A percentile compares a stretch with the other conserved stretches of the same genome.
These are phyloP conservation scores for Andinoacara biseriatus DNA, from an alignment of 2,113 vertebrate genomes.

Conservation along the genomic window DNA sequence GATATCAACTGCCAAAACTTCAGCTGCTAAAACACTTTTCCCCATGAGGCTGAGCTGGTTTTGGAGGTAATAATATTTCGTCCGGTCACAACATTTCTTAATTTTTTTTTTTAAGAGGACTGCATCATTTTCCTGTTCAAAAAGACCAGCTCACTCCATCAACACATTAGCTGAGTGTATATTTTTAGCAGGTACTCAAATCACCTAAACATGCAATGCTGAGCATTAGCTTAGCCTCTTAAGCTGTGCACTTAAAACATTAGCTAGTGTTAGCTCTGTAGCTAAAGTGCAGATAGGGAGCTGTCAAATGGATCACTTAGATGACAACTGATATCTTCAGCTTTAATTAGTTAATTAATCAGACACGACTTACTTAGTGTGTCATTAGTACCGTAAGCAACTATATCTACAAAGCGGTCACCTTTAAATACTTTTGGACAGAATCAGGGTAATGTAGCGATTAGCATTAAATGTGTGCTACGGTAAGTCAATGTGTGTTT, in stretches of 20 bases:
- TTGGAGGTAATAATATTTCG: neutral
- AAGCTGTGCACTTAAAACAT: neutral
- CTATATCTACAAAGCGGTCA: neutral
- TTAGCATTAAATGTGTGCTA: neutral
- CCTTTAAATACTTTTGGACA: conserved; percentile 2
- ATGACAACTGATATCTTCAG: conserved; percentile 9
- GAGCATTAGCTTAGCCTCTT: neutral
- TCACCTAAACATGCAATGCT: neutral
- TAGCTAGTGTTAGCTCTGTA: neutral
- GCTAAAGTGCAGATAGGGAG: conserved; percentile 13
- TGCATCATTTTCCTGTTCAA: neutral
- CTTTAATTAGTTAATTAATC: conserved; percentile 26
- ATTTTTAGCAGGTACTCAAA: accelerated
- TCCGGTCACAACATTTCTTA: neutral
- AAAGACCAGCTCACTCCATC: neutral
- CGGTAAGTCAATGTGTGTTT: neutral
- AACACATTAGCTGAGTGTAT: neutral
- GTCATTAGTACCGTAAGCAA: neutral
- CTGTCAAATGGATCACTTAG: neutral
- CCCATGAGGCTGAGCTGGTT: accelerated
- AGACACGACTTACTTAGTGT: conserved; percentile 8
- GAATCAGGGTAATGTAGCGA: neutral
- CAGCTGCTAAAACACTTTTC: neutral
- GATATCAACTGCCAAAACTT: neutral
- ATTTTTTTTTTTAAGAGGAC: neutral